Base-by-base conservation (phyloP, 37 sponge, comb jelly and placozoan species). In the Agelas oroides region DNA sequence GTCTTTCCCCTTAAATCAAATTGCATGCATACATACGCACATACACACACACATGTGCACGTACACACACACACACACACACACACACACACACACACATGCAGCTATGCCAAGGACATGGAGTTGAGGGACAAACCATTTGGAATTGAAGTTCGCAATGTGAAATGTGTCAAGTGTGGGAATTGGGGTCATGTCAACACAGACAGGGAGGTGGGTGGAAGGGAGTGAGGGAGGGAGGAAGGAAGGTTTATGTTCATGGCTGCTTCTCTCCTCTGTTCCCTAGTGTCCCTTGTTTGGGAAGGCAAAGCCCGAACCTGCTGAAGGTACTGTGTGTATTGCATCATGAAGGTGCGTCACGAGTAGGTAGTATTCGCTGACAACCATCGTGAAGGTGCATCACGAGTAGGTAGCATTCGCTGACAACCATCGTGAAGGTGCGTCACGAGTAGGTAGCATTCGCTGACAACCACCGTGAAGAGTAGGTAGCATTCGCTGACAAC, bases 121-220 rank as follows among this genome's bases (percentile, higher is more conserved):
- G 76, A 85, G 19, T 21, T 88, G 17, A n/a, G 73, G 23, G 89
- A 88, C 69, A 66, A 92, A 69, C 86, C 91, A 31, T 90, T 85
- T 81, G 91, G 86, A 0, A 75, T 90, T 64, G 84, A 77, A 73
- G 95, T 97, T 2, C 80, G 98, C 23, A 92, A 97, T 41, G 91
- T 92, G 61, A 95, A 95, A 78, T 97, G 98, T 65, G 70, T 95
- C 65, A 95, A 95, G 81, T 97, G 98, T 84, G 95, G 95, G 5
- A 92, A 90, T 31, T 92, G 93, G 93, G 98, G 98, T 24, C 98
- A 97, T 38, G 36, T 90, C 69, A 97, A 97, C 65, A 97, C 98
- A 18, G 98, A 97, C 73, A 92, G 69, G 70, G 77, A 86, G 55
- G 94, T 93, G 37, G 72, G 90, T 59, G 16, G 58, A 15, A 40